These are phyloP conservation scores for Drosophila robusta DNA, from an alignment of 2,888 invertebrate genomes.

Conservation along the genomic window DNA sequence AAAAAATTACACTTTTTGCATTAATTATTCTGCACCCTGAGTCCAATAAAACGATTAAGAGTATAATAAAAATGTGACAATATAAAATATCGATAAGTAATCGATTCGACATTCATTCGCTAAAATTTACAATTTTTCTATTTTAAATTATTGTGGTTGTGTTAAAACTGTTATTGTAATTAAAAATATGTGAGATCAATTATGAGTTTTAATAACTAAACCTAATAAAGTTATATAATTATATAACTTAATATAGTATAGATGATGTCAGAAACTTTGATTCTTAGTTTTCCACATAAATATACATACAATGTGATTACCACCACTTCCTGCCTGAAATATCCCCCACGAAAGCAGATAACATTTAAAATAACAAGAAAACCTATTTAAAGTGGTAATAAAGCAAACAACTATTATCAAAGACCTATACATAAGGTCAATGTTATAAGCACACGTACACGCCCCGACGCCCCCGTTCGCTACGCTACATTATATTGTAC, in stretches of 20 bases:
- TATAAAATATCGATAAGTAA: no score
- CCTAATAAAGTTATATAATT: no score
- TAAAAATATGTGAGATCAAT: no score
- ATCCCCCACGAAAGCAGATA: background rate
- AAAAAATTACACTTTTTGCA: no score
- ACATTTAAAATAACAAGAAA: conserved; percentile 1
- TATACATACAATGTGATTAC: background rate
- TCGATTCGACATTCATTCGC: no score
- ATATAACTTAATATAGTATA: no score
- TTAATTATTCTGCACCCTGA: background rate
- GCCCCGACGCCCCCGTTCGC: background rate
- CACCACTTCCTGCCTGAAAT: background rate
- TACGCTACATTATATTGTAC: background rate
- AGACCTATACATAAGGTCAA: conserved; percentile 3
- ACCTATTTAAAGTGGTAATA: conserved; percentile 2
- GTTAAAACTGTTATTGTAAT: no score
- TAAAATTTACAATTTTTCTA: no score
- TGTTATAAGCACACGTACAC: background rate
- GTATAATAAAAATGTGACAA: no score
- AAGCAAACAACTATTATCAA: background rate
- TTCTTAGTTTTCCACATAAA: background rate
- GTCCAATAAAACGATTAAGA: no score
- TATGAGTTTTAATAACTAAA: no score
- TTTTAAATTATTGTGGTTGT: no score
- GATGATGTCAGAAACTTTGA: background rate